These are phyloP conservation scores for Drosophila diplacantha DNA, from an alignment of 2,888 invertebrate genomes.

Conservation along the genomic window DNA sequence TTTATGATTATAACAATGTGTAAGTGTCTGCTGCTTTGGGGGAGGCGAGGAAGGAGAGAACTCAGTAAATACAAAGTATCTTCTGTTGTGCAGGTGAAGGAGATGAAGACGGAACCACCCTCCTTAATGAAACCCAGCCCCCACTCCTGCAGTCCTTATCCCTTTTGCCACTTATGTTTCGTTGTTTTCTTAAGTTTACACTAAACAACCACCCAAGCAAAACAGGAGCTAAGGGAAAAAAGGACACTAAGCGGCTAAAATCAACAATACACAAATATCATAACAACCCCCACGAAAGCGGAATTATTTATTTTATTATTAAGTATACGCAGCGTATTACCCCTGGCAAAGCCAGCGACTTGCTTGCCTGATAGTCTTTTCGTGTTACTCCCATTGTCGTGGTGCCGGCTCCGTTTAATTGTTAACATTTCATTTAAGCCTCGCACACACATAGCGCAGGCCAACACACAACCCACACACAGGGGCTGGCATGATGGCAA, in stretches of 20 bases:
- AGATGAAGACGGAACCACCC: conserved; percentile 20
- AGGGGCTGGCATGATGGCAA: neutral
- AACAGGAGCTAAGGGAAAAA: conserved; percentile 11
- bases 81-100: conserved; percentile 43
- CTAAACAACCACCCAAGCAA: conserved; percentile 42
- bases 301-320: conserved; percentile 60
- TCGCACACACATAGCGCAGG: conserved; percentile 20
- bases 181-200: conserved; percentile 62
- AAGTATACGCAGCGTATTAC: conserved; percentile 57
- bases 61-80: conserved; percentile 64
- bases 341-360: conserved; percentile 42
- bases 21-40: conserved; percentile 43
- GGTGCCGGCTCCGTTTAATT: conserved; percentile 64
- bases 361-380: conserved; percentile 65
- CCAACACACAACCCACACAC: conserved; percentile 20
- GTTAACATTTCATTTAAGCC: conserved; percentile 71
- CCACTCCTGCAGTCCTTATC: conserved; percentile 29
- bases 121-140: conserved; percentile 57
- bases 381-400: conserved; percentile 59
- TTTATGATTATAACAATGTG: conserved; percentile 71
- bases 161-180: conserved; percentile 52
- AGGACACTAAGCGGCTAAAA: conserved; percentile 23
- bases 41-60: neutral
- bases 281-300: conserved; percentile 30
- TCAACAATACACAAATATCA: conserved; percentile 34